phyloP scores from a whole-genome alignment of 2,113 vertebrate genomes.

The Esox niger region DNA sequence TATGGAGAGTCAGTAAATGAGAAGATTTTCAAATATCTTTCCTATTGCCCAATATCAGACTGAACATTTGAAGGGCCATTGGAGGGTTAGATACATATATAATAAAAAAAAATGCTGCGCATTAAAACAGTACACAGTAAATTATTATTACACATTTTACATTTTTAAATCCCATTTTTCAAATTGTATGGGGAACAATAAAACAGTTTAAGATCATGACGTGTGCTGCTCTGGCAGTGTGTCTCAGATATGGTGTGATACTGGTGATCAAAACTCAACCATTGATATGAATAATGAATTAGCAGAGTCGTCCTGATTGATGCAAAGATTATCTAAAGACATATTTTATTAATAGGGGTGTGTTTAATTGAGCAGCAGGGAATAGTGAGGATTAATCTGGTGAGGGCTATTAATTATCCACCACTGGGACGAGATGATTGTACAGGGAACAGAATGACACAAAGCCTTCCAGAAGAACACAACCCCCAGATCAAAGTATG shows the following conservation, averaged over 20 bases:
- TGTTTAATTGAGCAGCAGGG: slow-evolving; percentile 71
- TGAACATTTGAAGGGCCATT: too few relatives aligned
- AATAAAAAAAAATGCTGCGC: too few relatives aligned
- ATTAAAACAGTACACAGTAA: too few relatives aligned
- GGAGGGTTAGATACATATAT: too few relatives aligned
- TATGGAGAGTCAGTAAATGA: too few relatives aligned
- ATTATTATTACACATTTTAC: too few relatives aligned
- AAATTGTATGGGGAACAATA: neutral
- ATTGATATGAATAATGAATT: slow-evolving; percentile 68
- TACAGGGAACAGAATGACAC: slow-evolving; percentile 33
- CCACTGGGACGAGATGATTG: slow-evolving; percentile 36
- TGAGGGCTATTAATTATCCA: slow-evolving; percentile 68
- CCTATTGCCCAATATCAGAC: too few relatives aligned
- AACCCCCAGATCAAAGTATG: neutral
- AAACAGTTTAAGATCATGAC: too few relatives aligned
- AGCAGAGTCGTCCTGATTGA: slow-evolving; percentile 68
- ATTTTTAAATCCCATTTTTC: too few relatives aligned
- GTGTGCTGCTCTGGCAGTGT: neutral
- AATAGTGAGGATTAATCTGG: slow-evolving; percentile 70
- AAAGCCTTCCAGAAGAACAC: slow-evolving; percentile 37
- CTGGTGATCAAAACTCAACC: slow-evolving; percentile 62
- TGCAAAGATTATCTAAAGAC: slow-evolving; percentile 68
- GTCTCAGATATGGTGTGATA: slow-evolving; percentile 38
- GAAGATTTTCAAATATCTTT: too few relatives aligned
- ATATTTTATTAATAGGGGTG: slow-evolving; percentile 79